Evolutionary conservation across 2,797 vertebrate genomes (phyloP).

Genomic region (Acanthornis magna): DNA sequence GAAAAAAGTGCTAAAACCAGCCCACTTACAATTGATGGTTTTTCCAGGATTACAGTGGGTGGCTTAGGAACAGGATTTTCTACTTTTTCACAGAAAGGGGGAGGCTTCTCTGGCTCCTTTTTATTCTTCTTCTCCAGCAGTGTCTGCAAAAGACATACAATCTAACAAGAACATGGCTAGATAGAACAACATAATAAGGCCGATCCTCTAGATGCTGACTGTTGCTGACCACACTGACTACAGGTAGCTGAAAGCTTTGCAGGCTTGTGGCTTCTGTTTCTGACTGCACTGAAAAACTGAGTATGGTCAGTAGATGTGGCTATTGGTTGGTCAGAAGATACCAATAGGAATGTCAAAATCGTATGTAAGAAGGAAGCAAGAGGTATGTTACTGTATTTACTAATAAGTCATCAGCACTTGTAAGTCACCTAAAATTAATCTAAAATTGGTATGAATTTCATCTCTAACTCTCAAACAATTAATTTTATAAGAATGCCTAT

Average conservation of each 20-base stretch:
- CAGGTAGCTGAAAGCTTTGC: neutral
- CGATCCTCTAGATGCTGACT: neutral
- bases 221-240: neutral
- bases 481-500: neutral
- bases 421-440: neutral
- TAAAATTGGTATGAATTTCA: neutral
- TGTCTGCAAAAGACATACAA: slow-evolving; percentile 70
- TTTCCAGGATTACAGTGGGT: slow-evolving; percentile 80
- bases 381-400: neutral
- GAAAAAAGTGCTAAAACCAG: neutral
- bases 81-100: slow-evolving; percentile 75
- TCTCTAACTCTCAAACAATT: neutral
- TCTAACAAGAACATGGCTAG: neutral
- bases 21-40: slow-evolving; percentile 78
- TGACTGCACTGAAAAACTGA: neutral
- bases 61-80: slow-evolving; percentile 78
- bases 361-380: neutral
- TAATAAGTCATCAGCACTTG: neutral
- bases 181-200: neutral
- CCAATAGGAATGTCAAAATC: neutral
- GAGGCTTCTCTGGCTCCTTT: slow-evolving; percentile 65
- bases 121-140: slow-evolving; percentile 72
- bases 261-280: neutral
- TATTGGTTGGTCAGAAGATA: neutral
- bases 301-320: neutral